Evolutionary conservation across 1,140 invertebrate species (phyloP).

Genomic region (Panonychus citri): DNA sequence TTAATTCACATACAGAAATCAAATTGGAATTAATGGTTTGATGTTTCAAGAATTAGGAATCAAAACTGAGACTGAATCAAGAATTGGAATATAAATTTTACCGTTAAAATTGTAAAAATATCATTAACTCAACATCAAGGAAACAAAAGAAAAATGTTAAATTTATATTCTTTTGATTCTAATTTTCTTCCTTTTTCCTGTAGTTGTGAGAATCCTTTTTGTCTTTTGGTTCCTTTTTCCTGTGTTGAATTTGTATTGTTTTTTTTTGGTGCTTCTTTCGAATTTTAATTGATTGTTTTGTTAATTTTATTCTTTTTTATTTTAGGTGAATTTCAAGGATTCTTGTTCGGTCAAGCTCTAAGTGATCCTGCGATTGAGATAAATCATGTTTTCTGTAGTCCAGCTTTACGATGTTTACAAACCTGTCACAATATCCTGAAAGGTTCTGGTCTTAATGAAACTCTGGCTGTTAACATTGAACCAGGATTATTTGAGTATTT

Average conservation of each 20-base stretch:
- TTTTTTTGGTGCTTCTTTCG: not conserved
- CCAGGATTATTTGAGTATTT: constrained; percentile 78
- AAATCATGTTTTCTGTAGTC: constrained; percentile 51
- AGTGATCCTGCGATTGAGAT: constrained; percentile 31
- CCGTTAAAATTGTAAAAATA: too few relatives aligned
- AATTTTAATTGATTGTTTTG: not conserved
- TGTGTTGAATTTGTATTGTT: too few relatives aligned
- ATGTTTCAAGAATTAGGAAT: too few relatives aligned
- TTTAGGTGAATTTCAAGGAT: not conserved
- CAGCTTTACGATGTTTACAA: constrained; percentile 69
- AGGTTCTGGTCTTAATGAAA: constrained; percentile 26
- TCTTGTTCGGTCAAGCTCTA: constrained; percentile 42
- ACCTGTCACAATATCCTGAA: constrained; percentile 43
- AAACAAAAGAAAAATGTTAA: too few relatives aligned
- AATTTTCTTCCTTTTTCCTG: too few relatives aligned
- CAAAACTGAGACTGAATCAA: too few relatives aligned
- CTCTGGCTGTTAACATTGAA: constrained; percentile 42
- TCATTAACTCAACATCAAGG: too few relatives aligned
- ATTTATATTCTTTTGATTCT: too few relatives aligned
- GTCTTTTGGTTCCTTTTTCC: constrained; percentile 2
- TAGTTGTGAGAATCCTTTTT: too few relatives aligned
- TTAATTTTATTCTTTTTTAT: not conserved
- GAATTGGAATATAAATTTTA: too few relatives aligned
- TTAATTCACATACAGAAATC: too few relatives aligned
- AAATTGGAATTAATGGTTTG: too few relatives aligned